Conservation (phyloP, 2,797 vertebrate genomes). For the Rhinophrynus dorsalis region DNA sequence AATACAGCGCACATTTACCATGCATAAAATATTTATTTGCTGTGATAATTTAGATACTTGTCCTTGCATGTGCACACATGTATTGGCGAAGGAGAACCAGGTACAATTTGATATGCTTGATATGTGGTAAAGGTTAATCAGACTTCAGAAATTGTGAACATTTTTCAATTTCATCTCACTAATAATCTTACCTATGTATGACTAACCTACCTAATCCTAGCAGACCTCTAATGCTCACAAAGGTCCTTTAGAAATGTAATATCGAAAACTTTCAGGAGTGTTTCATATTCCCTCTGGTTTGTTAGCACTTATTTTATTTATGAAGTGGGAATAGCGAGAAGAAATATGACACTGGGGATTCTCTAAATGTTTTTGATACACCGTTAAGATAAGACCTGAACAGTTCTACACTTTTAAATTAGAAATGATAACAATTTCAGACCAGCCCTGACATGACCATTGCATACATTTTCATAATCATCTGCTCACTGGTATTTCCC, state of each 20-base stretch:
- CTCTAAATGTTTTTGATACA: slow-evolving; percentile 28
- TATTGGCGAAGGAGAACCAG: background rate
- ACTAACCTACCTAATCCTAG: slow-evolving; percentile 31
- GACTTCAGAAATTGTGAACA: slow-evolving; percentile 15
- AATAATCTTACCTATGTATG: slow-evolving; percentile 34
- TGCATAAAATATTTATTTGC: background rate
- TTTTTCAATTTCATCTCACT: slow-evolving; percentile 31
- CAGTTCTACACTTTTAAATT: background rate
- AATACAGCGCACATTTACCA: background rate
- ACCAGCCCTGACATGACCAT: background rate
- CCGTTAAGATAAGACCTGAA: slow-evolving; percentile 18
- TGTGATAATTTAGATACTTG: background rate
- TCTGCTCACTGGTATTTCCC: background rate
- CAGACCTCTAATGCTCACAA: slow-evolving; percentile 15
- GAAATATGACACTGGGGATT: slow-evolving; percentile 2
- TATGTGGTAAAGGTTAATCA: slow-evolving; percentile 24
- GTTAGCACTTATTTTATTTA: slow-evolving; percentile 38
- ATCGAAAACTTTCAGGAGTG: slow-evolving; percentile 24
- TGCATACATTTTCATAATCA: slow-evolving; percentile 15
- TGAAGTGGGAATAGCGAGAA: slow-evolving; percentile 35
- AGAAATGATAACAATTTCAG: background rate
- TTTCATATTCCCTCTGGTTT: slow-evolving; percentile 33
- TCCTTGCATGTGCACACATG: background rate
- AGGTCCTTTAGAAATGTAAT: slow-evolving; percentile 37
- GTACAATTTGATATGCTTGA: background rate